Evolutionary conservation across 2,797 vertebrate species (phyloP).

Genomic region (Melanotaenia maccullochi): DNA sequence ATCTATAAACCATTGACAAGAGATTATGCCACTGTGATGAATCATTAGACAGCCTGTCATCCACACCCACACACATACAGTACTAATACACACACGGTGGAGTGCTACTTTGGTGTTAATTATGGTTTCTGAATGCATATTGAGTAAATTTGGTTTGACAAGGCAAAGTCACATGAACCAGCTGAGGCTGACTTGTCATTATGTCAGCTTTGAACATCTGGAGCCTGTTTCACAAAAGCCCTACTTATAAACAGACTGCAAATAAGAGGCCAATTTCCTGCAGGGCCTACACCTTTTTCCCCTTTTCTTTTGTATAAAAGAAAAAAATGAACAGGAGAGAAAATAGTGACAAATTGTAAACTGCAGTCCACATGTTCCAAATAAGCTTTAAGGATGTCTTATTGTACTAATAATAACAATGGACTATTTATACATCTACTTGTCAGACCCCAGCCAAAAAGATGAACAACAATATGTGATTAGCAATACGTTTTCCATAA

Average conservation of each 20-base stretch:
- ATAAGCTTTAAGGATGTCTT: neutral
- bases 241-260: slow-evolving; percentile 18
- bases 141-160: slow-evolving; percentile 30
- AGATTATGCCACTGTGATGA: slow-evolving; percentile 26
- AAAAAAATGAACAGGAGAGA: neutral
- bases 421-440: neutral
- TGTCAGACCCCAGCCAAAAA: neutral
- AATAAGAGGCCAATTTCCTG: slow-evolving; percentile 22
- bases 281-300: neutral
- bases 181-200: slow-evolving; percentile 41
- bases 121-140: slow-evolving; percentile 26
- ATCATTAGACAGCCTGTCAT: slow-evolving; percentile 44
- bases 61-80: neutral
- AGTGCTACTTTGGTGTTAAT: slow-evolving; percentile 23
- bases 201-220: slow-evolving; percentile 52
- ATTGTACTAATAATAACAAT: neutral
- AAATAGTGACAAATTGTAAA: slow-evolving; percentile 1
- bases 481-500: neutral
- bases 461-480: neutral
- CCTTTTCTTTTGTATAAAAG: neutral
- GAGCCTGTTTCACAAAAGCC: slow-evolving; percentile 24
- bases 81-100: slow-evolving; percentile 25
- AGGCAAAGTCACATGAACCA: slow-evolving; percentile 36
- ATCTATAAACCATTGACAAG: slow-evolving; percentile 27
- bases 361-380: neutral